Evolutionary conservation across 2,113 vertebrate species (phyloP), one percentile per base, ranked within the genome.

Genomic region (Cebus imitator): DNA sequence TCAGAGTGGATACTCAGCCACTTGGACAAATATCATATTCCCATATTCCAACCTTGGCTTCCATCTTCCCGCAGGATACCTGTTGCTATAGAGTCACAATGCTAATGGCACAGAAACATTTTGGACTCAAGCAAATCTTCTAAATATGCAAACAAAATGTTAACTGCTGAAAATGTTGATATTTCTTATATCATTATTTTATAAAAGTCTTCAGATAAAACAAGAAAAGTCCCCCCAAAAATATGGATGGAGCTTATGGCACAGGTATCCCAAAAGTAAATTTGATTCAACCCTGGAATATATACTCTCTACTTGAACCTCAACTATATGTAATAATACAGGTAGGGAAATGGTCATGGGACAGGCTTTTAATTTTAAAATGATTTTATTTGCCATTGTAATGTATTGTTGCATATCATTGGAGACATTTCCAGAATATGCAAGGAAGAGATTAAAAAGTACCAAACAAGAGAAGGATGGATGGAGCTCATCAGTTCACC

Each of bases 171-270:
- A 94, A 84, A 92, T 92, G 72, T 50, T 37, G 2, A 43, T 52
- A 68, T 90, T 72, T 32, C 82, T 64, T 50, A 57, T 57, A 89
- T 81, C 40, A 80, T 17, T 68, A 7, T 58, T 86, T 91, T 89
- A 80, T 8, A 83, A 72, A 87, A 86, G 20, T 78, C 43, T 90
- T 91, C 61, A 70, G 14, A 40, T 76, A 76, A 96, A 84, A 95
- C 21, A 80, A 52, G 52, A 80, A 64, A 89, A 94, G 12, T 3
- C 21, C 23, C 45, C 16, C 75, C 10, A 11, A 88, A 75, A 8
- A n/a, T 68, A 25, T 50, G 35, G 40, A 73, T 79, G 13, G 37
- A 78, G 4, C 3, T 92, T 92, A 17, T 81, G 48, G 23, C 48
- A 87, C 9, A 48, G 40, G 7, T 81, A n/a, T 89, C n/a, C 9